Evolutionary conservation across 2,113 vertebrate genomes (phyloP), one percentile per base, ranked within the genome.

Genomic region (Asarcornis scutulata): DNA sequence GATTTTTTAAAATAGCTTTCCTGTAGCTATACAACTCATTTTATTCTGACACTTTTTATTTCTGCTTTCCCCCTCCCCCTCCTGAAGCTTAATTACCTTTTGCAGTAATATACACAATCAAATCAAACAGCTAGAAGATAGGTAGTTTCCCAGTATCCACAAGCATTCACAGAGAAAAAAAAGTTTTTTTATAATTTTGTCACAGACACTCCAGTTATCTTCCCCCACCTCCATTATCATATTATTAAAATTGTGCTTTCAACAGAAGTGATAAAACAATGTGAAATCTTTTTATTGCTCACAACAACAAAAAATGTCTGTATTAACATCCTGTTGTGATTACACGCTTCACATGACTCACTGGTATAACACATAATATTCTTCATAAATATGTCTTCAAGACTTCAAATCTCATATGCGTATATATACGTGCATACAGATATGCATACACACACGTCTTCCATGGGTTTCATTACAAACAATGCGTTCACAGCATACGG

Each of bases 1-100:
- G 84, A 96, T 95, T 97, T 95, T 97, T 97, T 86, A 18, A 72
- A 96, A 89, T 83, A 97, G 86, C 72, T 79, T 95, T 97, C 69
- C 63, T 93, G 94, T 95, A 95, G 95, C 91, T 95, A 22, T 83
- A 96, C 69, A 91, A 74, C 66, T 97, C 63, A 93, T 94, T 97
- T 96, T 86, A 88, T 89, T 91, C 86, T 69, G 93, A 87, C 48
- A 67, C 56, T 76, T 66, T 50, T 15, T 32, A 82, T 86, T 68
- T 72, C 31, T 75, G 13, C 3, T 32, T 78, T 42, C 64, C 66
- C 79, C 55, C 55, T 88, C 79, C 59, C 55, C 86, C 83, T 92
- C 55, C 94, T 40, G 58, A 91, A 89, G 82, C 27, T 96, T 97
- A 97, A 98, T 97, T 97, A 95, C 83, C 36, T 92, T 92, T 87